Evolutionary conservation across 2,797 vertebrate genomes (phyloP).

Genomic region (Taeniopygia guttata): DNA sequence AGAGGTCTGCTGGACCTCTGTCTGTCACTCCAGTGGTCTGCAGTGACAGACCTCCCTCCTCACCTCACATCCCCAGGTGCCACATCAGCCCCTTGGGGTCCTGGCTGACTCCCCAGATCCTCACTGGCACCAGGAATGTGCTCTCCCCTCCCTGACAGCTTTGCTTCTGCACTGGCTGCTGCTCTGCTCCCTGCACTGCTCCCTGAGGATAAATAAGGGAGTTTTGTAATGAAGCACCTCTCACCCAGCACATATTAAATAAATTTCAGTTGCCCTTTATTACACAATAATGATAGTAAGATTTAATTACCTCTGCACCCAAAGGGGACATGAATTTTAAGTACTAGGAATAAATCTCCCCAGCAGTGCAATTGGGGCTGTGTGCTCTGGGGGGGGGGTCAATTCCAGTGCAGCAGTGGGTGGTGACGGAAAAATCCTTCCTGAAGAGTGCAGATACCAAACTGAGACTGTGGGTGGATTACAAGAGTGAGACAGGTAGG

Average conservation of each 20-base stretch:
- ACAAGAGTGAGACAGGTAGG: neutral
- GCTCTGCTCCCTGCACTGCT: neutral
- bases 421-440: slow-evolving; percentile 12
- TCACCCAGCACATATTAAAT: slow-evolving; percentile 48
- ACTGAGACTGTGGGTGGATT: neutral
- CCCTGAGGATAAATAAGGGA: slow-evolving; percentile 19
- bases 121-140: accelerated
- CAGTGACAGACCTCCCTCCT: neutral
- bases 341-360: slow-evolving; percentile 21
- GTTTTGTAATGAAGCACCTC: slow-evolving; percentile 46
- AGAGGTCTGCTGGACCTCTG: too few relatives aligned
- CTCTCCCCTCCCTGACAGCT: neutral
- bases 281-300: slow-evolving; percentile 47
- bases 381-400: slow-evolving; percentile 2
- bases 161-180: neutral
- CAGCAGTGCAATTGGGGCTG: neutral
- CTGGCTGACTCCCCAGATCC: neutral
- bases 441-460: neutral
- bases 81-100: neutral
- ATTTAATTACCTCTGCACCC: slow-evolving; percentile 58
- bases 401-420: slow-evolving; percentile 26
- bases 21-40: too few relatives aligned
- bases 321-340: slow-evolving; percentile 36
- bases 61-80: neutral
- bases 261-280: slow-evolving; percentile 49